phyloP scores from a whole-genome alignment of 2,797 vertebrate genomes.

The Catharus ustulatus region DNA sequence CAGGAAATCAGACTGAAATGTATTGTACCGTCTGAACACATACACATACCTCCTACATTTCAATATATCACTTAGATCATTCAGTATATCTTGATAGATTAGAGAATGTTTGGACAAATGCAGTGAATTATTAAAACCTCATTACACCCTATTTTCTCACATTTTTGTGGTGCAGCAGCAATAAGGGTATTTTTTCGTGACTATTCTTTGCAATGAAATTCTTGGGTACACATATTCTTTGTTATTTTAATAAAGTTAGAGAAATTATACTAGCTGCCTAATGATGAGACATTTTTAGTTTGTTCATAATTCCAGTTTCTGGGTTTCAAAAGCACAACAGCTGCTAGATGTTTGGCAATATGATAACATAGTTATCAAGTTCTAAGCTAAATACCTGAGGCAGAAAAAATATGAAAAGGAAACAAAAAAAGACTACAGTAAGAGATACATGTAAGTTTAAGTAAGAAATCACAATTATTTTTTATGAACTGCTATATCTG shows the following conservation, averaged over 20 bases:
- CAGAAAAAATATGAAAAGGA: background rate
- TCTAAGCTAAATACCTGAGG: background rate
- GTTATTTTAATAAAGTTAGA: background rate
- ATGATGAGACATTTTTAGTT: background rate
- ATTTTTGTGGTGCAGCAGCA: background rate
- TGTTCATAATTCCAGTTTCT: background rate
- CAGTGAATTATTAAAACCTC: background rate
- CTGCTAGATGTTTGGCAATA: background rate
- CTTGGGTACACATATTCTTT: background rate
- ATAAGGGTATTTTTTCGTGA: background rate
- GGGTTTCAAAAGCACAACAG: background rate
- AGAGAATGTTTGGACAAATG: background rate
- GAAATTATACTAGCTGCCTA: background rate
- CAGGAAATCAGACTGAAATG: background rate
- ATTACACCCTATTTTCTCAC: background rate
- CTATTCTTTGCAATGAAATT: background rate
- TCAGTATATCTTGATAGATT: background rate
- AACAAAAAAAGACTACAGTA: background rate
- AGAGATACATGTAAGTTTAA: background rate
- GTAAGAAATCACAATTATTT: background rate
- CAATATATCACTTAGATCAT: background rate
- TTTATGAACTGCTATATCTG: background rate
- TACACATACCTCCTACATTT: background rate
- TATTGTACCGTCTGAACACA: fast-evolving
- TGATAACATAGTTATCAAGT: background rate